Conservation (phyloP, 2,797 vertebrate genomes). For the Cuniculus paca region DNA sequence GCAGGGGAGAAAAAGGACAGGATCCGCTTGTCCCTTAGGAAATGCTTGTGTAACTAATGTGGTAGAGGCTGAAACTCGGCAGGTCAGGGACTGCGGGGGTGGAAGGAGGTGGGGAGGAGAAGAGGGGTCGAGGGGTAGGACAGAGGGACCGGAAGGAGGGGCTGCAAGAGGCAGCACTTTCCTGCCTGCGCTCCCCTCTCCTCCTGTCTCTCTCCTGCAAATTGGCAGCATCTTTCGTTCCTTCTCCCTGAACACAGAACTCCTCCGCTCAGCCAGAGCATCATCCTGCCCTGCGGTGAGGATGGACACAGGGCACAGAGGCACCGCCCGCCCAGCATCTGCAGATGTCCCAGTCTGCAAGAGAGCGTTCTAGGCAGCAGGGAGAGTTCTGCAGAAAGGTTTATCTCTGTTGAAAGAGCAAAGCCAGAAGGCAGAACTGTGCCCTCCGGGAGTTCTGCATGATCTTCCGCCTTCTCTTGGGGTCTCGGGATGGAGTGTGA, state of each 20-base stretch:
- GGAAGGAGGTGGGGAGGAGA: neutral
- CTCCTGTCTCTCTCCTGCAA: neutral
- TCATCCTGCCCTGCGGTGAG: neutral
- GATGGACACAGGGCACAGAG: neutral
- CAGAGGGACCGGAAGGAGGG: neutral
- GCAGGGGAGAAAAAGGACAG: neutral
- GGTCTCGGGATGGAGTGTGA: neutral
- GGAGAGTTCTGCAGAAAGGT: neutral
- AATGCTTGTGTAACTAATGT: neutral
- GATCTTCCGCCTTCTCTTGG: neutral
- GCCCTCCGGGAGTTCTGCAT: neutral
- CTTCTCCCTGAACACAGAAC: neutral
- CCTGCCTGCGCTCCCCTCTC: accelerated
- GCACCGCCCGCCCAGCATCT: neutral
- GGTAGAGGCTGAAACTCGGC: neutral
- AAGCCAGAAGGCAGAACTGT: neutral
- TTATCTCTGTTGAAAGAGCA: no score
- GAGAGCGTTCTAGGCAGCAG: neutral
- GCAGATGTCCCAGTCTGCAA: neutral
- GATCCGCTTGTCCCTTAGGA: neutral
- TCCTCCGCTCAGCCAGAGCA: neutral
- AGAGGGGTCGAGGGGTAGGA: neutral
- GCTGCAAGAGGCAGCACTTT: neutral
- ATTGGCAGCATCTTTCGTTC: neutral
- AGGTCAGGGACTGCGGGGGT: neutral